phyloP scores from a whole-genome alignment of 2,797 vertebrate species.

The Mustela erminea region DNA sequence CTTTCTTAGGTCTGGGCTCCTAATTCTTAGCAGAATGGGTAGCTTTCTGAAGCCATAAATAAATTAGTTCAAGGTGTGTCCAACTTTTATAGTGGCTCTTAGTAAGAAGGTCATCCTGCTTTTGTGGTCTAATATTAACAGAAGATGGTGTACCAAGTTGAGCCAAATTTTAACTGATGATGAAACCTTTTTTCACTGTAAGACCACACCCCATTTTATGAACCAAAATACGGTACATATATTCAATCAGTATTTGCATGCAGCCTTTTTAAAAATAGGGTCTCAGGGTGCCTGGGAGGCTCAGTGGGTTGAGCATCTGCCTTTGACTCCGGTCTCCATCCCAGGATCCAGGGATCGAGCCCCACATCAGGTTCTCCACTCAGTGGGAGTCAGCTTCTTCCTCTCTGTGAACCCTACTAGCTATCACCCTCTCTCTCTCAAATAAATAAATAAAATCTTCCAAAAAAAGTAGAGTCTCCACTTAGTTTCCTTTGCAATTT shows the following conservation, averaged over 20 bases:
- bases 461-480: not conserved
- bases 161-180: not conserved
- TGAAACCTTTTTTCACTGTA: not conserved
- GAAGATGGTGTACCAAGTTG: not conserved
- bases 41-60: not conserved
- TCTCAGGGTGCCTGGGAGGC: not conserved
- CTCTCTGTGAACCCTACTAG: not conserved
- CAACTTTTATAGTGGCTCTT: not conserved
- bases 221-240: not conserved
- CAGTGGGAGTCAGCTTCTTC: too few species aligned
- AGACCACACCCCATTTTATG: not conserved
- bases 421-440: not conserved
- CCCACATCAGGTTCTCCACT: not conserved
- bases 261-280: not conserved
- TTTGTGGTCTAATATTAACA: not conserved
- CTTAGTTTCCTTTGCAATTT: not conserved
- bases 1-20: not conserved
- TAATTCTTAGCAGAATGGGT: not conserved
- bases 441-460: not conserved
- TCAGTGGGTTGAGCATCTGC: not conserved
- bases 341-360: not conserved
- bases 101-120: not conserved
- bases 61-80: not conserved
- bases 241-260: not conserved
- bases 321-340: not conserved